A percentile compares a stretch with the other conserved stretches of the same genome.
phyloP scores from a whole-genome alignment of 2,113 vertebrate genomes.

The Callorhinus ursinus region DNA sequence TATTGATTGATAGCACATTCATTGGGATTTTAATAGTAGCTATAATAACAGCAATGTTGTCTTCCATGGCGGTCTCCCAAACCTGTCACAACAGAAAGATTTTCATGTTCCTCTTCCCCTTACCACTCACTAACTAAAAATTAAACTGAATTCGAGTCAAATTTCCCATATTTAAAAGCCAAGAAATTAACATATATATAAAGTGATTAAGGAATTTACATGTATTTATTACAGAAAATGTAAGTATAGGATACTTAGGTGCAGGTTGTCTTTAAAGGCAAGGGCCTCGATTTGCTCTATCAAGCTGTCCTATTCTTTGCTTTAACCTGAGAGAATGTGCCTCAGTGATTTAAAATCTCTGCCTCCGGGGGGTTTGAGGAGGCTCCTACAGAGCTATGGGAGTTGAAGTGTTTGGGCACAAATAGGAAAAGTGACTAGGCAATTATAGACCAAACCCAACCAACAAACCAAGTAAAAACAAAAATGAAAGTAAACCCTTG shows the following conservation, averaged over 20 bases:
- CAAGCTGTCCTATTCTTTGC: background rate
- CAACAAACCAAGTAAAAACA: background rate
- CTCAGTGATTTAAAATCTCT: background rate
- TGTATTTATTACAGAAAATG: background rate
- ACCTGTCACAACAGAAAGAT: background rate
- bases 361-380: background rate
- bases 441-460: background rate
- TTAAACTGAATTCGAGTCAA: background rate
- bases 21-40: slow-evolving; percentile 35
- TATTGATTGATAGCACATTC: slow-evolving; percentile 42
- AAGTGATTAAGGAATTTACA: background rate
- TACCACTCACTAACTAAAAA: background rate
- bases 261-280: background rate
- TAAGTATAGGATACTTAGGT: background rate
- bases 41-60: background rate
- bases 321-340: background rate
- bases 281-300: accelerated
- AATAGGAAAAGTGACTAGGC: background rate
- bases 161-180: background rate
- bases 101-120: background rate
- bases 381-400: background rate
- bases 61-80: background rate
- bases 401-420: background rate
- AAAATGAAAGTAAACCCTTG: background rate
- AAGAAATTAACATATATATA: background rate